Evolutionary conservation across 2,113 vertebrate species (phyloP).

Genomic region (Rana temporaria): DNA sequence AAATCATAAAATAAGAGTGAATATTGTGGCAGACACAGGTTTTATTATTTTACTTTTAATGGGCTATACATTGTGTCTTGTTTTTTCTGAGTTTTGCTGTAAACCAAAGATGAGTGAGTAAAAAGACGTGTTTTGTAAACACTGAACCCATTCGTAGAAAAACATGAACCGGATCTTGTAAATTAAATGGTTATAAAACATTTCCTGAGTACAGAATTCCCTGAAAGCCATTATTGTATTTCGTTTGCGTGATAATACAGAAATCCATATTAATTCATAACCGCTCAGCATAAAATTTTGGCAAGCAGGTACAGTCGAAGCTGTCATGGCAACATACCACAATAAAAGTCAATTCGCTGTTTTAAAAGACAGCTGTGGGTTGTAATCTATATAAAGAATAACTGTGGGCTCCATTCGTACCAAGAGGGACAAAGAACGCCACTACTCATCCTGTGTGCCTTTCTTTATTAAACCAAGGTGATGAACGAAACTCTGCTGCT

Average conservation of each 20-base stretch:
- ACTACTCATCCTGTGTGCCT: not conserved
- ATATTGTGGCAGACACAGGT: not conserved
- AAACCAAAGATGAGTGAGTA: no score
- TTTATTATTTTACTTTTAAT: not conserved
- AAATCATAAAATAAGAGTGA: no score
- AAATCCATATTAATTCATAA: conserved; percentile 21
- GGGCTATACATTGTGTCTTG: not conserved
- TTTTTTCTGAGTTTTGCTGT: not conserved
- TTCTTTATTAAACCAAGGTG: not conserved
- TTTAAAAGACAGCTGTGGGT: conserved; percentile 28
- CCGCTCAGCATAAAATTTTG: conserved; percentile 20
- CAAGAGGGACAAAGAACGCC: not conserved
- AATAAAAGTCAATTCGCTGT: conserved; percentile 22
- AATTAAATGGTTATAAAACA: not conserved
- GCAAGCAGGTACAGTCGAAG: not conserved
- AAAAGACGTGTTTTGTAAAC: not conserved
- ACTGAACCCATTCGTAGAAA: not conserved
- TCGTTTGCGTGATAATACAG: conserved; percentile 10
- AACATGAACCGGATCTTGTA: not conserved
- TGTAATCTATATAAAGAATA: conserved; percentile 24
- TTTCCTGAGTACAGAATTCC: not conserved
- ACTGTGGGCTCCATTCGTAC: not conserved
- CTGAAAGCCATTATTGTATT: conserved; percentile 1
- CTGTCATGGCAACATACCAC: conserved; percentile 4
- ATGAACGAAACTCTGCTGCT: no score